Evolutionary conservation across 2,113 vertebrate species (phyloP).

Genomic region (Chaetura pelagica): DNA sequence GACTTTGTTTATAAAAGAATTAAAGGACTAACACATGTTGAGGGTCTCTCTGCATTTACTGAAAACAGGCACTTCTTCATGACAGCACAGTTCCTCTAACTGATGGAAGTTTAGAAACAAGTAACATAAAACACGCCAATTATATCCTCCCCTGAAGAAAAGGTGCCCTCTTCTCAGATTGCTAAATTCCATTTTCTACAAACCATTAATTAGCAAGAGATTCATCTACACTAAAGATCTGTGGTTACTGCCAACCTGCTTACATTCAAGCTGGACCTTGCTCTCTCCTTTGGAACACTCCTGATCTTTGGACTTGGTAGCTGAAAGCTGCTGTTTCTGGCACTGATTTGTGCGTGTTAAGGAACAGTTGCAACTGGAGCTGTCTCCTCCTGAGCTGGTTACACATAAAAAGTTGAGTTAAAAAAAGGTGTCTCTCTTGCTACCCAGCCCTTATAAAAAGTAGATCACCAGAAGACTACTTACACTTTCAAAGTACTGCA

Average conservation of each 20-base stretch:
- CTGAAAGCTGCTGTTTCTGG: conserved; percentile 58
- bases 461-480: conserved; percentile 48
- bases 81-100: background rate
- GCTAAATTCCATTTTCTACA: conserved; percentile 1
- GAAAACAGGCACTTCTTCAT: background rate
- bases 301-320: conserved; percentile 82
- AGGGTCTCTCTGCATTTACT: background rate
- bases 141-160: background rate
- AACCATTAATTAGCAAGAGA: conserved; percentile 16
- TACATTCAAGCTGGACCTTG: conserved; percentile 73
- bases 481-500: conserved; percentile 16
- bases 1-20: conserved; percentile 38
- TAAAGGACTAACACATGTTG: background rate
- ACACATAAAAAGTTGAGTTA: background rate
- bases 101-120: background rate
- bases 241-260: conserved; percentile 19
- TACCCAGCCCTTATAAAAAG: background rate
- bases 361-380: conserved; percentile 54
- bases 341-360: conserved; percentile 2
- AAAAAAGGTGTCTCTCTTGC: conserved; percentile 1
- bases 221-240: background rate
- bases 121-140: background rate
- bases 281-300: conserved; percentile 61
- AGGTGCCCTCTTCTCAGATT: background rate
- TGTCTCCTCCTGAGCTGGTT: conserved; percentile 28